Base-by-base conservation (phyloP, 1,140 invertebrate species). In the Drosophila arawakana region DNA sequence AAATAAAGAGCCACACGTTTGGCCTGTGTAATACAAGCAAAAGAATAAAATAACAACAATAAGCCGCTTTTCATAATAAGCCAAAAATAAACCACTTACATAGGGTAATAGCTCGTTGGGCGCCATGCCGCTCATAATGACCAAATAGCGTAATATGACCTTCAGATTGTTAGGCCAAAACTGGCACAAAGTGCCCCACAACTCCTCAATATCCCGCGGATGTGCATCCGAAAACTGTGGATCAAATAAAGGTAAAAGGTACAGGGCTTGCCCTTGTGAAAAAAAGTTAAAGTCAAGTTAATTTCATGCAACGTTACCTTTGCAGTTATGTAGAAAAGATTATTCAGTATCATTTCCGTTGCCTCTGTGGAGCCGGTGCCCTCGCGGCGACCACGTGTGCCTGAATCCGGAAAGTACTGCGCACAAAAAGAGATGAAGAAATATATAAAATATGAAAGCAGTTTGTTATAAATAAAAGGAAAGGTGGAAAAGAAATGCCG, bases 271-370 rank as follows among this genome's bases (percentile, higher is more conserved):
- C 58, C 35, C 46, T 46, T 46, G 7, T 15, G 37, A 11, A 9
- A 41, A 15, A 7, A 15, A 7, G 15, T 44, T 1, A 0, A 70
- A 13, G n/a, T 21, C 6, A 13, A 46, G 18, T 54, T 15, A 65
- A 58, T 59, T 43, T 30, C 21, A 47, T 13, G 41, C 46, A 10
- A 13, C 77, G 63, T 91, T 94, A 98, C 97, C 95, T 98, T 99
- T 0, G 97, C 97, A 7, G 98, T 99, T 78, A 99, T 97, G 91
- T 99, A 99, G 92, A 99, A 98, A 0, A 99, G 95, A 94, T 99
- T 99, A 92, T 99, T 99, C 18, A 99, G 94, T 15, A 99, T 97
- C 97, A 99, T 99, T 94, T 99, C 98, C 0, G 99, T 99, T n/a
- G 98, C 98, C 93, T 99, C 98, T 0, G 97, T 97, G 1, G 98